A percentile compares a stretch with the other conserved stretches of the same genome.
phyloP scores from a whole-genome alignment of 2,113 vertebrate genomes.

The Esox niger region DNA sequence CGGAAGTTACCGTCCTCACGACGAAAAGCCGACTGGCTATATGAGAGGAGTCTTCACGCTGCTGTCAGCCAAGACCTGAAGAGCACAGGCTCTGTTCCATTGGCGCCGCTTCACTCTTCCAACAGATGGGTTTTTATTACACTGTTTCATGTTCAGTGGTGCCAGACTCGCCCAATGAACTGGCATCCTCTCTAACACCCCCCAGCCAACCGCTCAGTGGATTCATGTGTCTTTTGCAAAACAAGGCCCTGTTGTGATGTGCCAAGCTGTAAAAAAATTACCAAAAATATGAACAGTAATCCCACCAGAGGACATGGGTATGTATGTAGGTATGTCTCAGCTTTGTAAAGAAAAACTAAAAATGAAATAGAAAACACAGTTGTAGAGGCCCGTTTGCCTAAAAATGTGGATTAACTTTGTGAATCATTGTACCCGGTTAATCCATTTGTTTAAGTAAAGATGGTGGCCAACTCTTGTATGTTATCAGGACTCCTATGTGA shows the following conservation, averaged over 20 bases:
- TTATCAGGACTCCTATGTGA: too few species aligned
- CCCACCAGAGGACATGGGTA: conserved; percentile 32
- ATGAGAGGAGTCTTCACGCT: not conserved
- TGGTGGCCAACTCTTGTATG: too few species aligned
- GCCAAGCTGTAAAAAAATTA: conserved; percentile 42
- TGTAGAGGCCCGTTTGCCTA: conserved; percentile 4
- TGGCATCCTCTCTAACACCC: conserved; percentile 16
- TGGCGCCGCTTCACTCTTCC: conserved; percentile 45
- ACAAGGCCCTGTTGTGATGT: conserved; percentile 34
- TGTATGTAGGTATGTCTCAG: conserved; percentile 18
- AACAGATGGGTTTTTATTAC: conserved; percentile 70
- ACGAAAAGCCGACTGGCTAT: not conserved
- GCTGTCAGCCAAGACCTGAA: conserved; percentile 10
- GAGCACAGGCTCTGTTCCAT: conserved; percentile 32
- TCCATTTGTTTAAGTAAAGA: too few species aligned
- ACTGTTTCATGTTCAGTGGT: conserved; percentile 57
- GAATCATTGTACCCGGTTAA: too few species aligned
- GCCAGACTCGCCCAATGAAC: conserved; percentile 44
- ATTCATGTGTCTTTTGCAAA: conserved; percentile 52
- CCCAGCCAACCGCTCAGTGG: conserved; percentile 32
- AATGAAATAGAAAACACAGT: conserved; percentile 32
- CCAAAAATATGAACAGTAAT: not conserved
- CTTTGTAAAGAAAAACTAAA: conserved; percentile 27
- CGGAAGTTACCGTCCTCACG: not conserved
- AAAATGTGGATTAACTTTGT: too few species aligned